Conservation (phyloP, 2,888 invertebrate genomes). For the Trissolcus brochymenae region DNA sequence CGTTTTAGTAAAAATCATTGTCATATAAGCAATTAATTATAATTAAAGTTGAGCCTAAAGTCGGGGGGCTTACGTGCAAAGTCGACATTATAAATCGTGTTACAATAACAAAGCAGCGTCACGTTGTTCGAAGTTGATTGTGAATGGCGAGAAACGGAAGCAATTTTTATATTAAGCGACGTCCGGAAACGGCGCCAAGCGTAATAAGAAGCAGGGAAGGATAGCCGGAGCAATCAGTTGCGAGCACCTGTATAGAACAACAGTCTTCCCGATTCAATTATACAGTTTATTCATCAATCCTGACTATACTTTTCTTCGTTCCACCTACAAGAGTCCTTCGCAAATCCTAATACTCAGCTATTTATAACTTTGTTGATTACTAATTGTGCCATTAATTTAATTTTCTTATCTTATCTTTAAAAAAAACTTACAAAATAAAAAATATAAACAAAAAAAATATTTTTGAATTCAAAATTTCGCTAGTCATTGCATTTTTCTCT, state of each 20-base stretch:
- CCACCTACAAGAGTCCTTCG: not conserved
- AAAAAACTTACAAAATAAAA: too few relatives aligned
- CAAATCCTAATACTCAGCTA: too few relatives aligned
- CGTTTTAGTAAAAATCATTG: not conserved
- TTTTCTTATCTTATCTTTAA: too few relatives aligned
- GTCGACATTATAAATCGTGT: constrained; percentile 13
- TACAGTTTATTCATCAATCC: not conserved
- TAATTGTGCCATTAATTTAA: too few relatives aligned
- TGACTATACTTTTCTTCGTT: constrained; percentile 1
- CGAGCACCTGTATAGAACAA: constrained; percentile 17
- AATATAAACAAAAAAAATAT: too few relatives aligned
- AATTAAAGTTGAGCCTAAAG: not conserved
- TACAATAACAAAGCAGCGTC: constrained; percentile 20
- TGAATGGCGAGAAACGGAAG: constrained; percentile 39
- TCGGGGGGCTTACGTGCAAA: constrained; percentile 14
- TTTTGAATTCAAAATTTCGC: too few relatives aligned
- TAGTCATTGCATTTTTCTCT: too few relatives aligned
- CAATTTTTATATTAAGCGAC: constrained; percentile 42
- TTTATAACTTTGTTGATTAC: too few relatives aligned
- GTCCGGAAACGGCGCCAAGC: constrained; percentile 34
- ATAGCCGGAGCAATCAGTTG: constrained; percentile 14
- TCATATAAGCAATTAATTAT: not conserved
- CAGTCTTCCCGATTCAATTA: not conserved
- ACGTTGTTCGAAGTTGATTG: constrained; percentile 32
- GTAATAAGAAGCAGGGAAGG: constrained; percentile 32